Base-by-base conservation (phyloP, 1,140 invertebrate genomes). In the Cecropterus lyciades region DNA sequence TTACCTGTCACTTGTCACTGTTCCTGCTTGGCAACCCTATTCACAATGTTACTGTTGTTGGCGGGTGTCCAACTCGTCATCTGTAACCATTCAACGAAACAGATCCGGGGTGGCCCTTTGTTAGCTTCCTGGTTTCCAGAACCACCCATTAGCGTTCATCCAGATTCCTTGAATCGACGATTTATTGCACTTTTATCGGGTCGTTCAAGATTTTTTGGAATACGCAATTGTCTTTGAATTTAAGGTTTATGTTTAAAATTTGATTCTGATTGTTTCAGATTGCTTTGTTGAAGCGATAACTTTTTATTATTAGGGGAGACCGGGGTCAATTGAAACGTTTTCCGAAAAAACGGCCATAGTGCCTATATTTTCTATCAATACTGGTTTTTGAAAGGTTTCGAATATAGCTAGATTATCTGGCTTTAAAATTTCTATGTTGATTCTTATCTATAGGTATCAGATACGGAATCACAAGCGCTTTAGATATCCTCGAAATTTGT, bases 181-280 rank as follows among this genome's bases (percentile, higher is more conserved):
- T 57, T 57, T 13, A 45, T 57, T 57, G 37, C 40, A 13, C 37
- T 57, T 57, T 55, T 55, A 42, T 27, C 55, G 55, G 37, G 40
- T 24, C 17, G 42, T 43, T 43, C 40, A 27, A 6, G 7, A 27
- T 14, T 43, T 45, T 24, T 43, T 16, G 30, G 13, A 8, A 24
- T 43, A 42, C 9, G 27, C 55, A 42, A 40, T 30, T 45, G 20
- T 3, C n/a, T 43, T 43, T 17, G 14, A 48, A 17, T 57, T 57
- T 56, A 42, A 20, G 3, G 27, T 52, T 51, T 27, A 51, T 27
- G 48, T 8, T 11, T 27, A 37, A 37, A 14, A 53, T 16, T 37
- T 53, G 27, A 53, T 16, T 37, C 33, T 33, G 13, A 53, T 16
- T 13, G 51, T 37, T 51, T 51, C 24, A 51, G n/a, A 5, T 30